These are phyloP conservation scores for Leuciscus waleckii DNA, from an alignment of 2,797 vertebrate species.

Conservation along the genomic window DNA sequence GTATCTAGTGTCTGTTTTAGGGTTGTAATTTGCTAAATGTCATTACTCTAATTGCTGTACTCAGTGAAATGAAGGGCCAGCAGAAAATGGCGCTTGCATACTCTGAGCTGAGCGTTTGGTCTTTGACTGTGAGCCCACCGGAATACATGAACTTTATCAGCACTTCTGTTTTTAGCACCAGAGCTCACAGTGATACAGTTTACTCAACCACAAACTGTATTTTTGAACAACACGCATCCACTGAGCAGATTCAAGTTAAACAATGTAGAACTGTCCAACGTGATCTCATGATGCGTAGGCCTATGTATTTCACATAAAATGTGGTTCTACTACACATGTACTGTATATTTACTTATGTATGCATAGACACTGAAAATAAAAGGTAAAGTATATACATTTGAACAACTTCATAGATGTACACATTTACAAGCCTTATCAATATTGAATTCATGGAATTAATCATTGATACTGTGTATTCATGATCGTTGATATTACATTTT, in stretches of 20 bases:
- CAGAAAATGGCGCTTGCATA: slow-evolving; percentile 17
- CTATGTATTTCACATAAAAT: not conserved
- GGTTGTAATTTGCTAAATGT: slow-evolving; percentile 44
- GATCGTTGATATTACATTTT: not conserved
- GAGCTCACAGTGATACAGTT: not conserved
- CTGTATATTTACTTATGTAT: not conserved
- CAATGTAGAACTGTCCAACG: not conserved
- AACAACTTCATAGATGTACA: not conserved
- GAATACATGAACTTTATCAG: slow-evolving; percentile 25
- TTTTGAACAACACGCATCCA: not conserved
- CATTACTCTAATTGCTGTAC: slow-evolving; percentile 56
- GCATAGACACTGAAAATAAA: not conserved
- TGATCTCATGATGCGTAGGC: not conserved
- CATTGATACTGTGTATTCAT: not conserved
- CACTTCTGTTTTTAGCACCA: slow-evolving; percentile 11
- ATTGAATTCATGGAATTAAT: not conserved
- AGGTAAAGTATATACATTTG: not conserved
- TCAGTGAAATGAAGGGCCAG: slow-evolving; percentile 54
- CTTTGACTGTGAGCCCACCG: slow-evolving; percentile 16
- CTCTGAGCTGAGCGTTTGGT: slow-evolving; percentile 24
- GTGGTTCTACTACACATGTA: not conserved
- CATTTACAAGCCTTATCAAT: not conserved
- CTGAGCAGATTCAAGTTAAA: slow-evolving; percentile 2
- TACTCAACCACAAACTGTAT: not conserved
- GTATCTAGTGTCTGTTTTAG: slow-evolving; percentile 33